Base-by-base conservation (phyloP, 2,113 vertebrate genomes). In the Furnarius figulus region DNA sequence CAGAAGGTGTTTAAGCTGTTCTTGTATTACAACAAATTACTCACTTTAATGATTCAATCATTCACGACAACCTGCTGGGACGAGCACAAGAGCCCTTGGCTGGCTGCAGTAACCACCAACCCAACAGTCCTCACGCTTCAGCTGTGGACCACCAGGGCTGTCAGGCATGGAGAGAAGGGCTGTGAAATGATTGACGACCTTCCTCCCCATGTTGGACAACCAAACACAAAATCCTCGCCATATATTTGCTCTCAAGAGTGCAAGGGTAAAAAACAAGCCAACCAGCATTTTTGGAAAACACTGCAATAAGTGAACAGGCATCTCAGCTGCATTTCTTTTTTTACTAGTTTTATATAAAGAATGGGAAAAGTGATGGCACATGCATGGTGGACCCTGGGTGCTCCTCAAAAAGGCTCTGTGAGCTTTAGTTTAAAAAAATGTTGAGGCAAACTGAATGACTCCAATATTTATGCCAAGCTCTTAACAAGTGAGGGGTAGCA, bases 401-500 rank as follows among this genome's bases (percentile, higher is more conserved):
- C 40, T 92, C 79, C 75, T 80, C 58, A 58, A 17, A 79, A 59
- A 39, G 16, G 11, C 5, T 70, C 42, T 4, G 3, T 17, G 61
- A 35, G 7, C 0, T 79, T 73, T 6, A 59, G 21, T 8, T 75
- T 35, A 27, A 62, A 78, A 84, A 78, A 40, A 14, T 0, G 1
- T 35, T 37, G 55, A 73, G 63, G 25, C 33, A 61, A 90, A 85
- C 46, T 1, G 12, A 85, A 79, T 86, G 44, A 6, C 44, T 82
- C 62, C 28, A 15, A 5, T 49, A 77, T 65, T 88, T 70, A 42
- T 76, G 59, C 78, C 88, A 86, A 74, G 40, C 10, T 93, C 88
- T 93, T 92, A 92, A 80, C 42, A 86, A 85, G 46, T 1, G 4
- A 74, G 47, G 24, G 83, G 44, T 21, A 93, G 84, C 86, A 97